Base-by-base conservation (phyloP, 2,888 invertebrate species). In the Standfussiana lucernea region DNA sequence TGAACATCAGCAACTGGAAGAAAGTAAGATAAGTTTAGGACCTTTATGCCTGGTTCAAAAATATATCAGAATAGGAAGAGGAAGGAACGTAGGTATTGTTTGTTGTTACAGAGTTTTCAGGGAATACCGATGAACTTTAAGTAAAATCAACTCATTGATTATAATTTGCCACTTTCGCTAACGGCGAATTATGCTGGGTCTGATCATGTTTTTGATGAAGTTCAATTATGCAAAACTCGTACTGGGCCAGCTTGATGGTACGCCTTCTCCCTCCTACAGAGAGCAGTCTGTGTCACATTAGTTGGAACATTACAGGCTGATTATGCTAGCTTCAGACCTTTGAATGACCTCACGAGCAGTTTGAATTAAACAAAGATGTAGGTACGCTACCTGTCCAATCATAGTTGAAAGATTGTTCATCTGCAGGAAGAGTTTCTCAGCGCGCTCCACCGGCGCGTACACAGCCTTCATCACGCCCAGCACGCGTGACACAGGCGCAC, bases 341-440 rank as follows among this genome's bases (percentile, higher is more conserved):
- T 50, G n/a, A 50, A 1, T 28, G 13, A 28, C 2, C 28, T 28
- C 15, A 15, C 13, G 28, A 53, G 13, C 13, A 13, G 13, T 11
- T 11, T 47, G 8, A 24, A 47, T 6, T 6, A 45, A 47, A 21
- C 21, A 21, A 47, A 13, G 7, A 15, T 2, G 10, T 69, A 40
- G 13, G 21, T 1, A 59, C 13, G 2, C 21, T 70, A 98, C 98
- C 97, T 98, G 98, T 90, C 97, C 97, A 56, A 97, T 96, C 97
- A 98, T 97, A 79, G 97, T 97, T 71, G 97, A 98, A 24, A 98
- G 96, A 88, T 98, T 98, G 77, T 97, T 97, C 97, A 98, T 97
- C 89, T 97, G 97, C 89, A 98, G 95, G 90, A 98, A 98, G 37
- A 97, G 92, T 80, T 95, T 96, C 92, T 98, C 98, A 67, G 97